phyloP scores from a whole-genome alignment of 2,113 vertebrate genomes.

The Eudorcas thomsonii region DNA sequence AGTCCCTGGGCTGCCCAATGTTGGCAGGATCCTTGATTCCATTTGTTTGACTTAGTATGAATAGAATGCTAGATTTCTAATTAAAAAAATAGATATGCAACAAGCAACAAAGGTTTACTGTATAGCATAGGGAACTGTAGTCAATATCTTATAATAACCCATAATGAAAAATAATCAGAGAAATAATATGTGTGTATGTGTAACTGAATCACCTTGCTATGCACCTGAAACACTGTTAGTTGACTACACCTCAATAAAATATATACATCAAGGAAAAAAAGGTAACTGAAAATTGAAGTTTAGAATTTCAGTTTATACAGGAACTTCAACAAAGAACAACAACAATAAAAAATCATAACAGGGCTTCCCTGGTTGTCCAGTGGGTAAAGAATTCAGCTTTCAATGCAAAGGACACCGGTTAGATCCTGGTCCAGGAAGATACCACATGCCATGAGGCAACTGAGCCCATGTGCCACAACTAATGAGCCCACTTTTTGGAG shows the following conservation, averaged over 20 bases:
- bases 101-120: neutral
- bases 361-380: neutral
- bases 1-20: neutral
- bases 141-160: neutral
- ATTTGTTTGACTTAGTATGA: neutral
- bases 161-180: neutral
- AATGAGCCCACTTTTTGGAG: neutral
- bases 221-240: neutral
- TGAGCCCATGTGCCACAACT: neutral
- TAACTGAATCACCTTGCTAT: neutral
- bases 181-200: neutral
- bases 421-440: neutral
- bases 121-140: neutral
- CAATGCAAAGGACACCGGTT: neutral
- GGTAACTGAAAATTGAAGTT: neutral
- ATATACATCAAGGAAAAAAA: neutral
- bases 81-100: neutral
- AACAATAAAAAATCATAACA: neutral
- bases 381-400: neutral
- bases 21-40: neutral
- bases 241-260: neutral
- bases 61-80: neutral
- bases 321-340: neutral
- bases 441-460: neutral
- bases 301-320: neutral